phyloP scores from a whole-genome alignment of 2,113 vertebrate species.

The Gnathonemus longibarbis region DNA sequence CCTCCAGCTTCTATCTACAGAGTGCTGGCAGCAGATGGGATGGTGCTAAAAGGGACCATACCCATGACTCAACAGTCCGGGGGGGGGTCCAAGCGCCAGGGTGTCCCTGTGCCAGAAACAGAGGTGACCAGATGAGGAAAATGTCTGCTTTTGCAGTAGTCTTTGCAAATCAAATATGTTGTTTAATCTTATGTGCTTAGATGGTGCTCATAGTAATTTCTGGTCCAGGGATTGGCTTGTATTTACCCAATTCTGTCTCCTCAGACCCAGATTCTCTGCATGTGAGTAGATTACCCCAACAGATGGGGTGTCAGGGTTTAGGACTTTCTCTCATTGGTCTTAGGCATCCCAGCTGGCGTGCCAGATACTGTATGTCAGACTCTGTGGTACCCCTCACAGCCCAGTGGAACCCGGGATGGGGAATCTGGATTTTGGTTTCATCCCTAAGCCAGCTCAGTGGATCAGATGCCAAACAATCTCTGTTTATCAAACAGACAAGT shows the following conservation, averaged over 20 bases:
- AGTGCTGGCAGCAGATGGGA: not conserved
- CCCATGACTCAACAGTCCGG: not conserved
- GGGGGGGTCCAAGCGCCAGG: not conserved
- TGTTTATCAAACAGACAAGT: not conserved
- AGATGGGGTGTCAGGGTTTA: conserved; percentile 56
- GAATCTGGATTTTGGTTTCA: not conserved
- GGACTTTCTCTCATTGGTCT: conserved; percentile 41
- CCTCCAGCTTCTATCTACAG: not conserved
- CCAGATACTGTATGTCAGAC: conserved; percentile 15
- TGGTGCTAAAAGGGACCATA: not conserved
- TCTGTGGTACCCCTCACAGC: not conserved
- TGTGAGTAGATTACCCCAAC: conserved; percentile 41
- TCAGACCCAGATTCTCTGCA: conserved; percentile 43
- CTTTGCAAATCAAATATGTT: not conserved
- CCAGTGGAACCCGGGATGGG: not conserved
- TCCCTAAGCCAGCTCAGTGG: not conserved
- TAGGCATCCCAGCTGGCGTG: conserved; percentile 44
- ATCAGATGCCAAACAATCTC: not conserved
- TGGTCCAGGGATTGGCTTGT: conserved; percentile 22
- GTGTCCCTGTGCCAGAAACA: not conserved
- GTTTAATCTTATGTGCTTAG: not conserved
- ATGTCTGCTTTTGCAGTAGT: not conserved
- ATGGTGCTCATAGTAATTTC: conserved; percentile 15
- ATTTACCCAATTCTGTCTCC: conserved; percentile 38
- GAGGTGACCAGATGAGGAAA: not conserved